Evolutionary conservation across 2,888 invertebrate species (phyloP), one percentile per base, ranked within the genome.

Genomic region (Yponomeuta cagnagella): DNA sequence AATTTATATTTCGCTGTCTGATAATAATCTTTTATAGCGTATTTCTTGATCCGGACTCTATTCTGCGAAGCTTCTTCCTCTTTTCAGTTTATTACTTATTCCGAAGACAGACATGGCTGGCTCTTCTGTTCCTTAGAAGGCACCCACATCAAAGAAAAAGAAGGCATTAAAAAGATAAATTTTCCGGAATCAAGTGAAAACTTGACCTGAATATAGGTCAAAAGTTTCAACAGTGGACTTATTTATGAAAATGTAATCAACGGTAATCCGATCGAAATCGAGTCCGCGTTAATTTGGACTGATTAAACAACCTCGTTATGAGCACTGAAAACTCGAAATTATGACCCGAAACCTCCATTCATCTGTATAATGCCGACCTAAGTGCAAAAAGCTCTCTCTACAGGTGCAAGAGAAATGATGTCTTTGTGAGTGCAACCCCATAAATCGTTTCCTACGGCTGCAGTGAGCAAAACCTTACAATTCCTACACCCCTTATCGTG

Each of bases 401-500:
- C 37, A 68, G 68, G 48, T 31, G 43, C 43, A 68, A 31, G 68
- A 52, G 37, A 52, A 68, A 68, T 68, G 48, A 68, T 68, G 48
- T 52, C 68, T 30, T 68, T 48, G 23, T 23, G 31, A 68, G 48
- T 68, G 68, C 68, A 68, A 48, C 23, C 12, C 10, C 52, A 68
- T 68, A 68, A 68, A 68, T 68, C 68, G 68, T 15, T 4, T 10
- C 48, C 30, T 48, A 48, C 23, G 48, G 68, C 68, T 23, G 48
- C 65, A 68, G 48, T 48, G 23, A 52, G 52, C 68, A 52, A 68
- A 68, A 68, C 68, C 68, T 52, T 48, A 48, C 68, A 23, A 68
- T 68, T 68, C 43, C 68, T 68, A 68, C 15, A 58, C 52, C 68
- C 68, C 68, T 68, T 68, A 68, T 68, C 68, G 23, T 30, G 68